These are phyloP conservation scores for Watsonalla cultraria DNA, from an alignment of 2,888 invertebrate species.

Conservation along the genomic window DNA sequence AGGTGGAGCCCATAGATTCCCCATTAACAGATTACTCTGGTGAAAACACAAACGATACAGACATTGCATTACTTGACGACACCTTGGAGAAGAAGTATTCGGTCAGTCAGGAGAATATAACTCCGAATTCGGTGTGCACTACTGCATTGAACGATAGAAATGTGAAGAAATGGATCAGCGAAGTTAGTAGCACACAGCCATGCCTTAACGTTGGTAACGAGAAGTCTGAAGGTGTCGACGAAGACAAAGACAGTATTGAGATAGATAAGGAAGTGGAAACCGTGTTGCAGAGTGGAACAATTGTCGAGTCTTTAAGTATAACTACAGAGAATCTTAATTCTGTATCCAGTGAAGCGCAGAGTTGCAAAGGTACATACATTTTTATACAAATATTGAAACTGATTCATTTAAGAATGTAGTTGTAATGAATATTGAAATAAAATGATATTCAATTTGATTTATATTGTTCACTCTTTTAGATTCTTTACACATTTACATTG, in stretches of 20 bases:
- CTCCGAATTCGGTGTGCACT: conserved; percentile 36
- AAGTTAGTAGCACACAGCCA: conserved; percentile 71
- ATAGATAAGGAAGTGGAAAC: conserved; percentile 74
- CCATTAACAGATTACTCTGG: conserved; percentile 64
- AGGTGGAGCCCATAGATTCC: conserved; percentile 64
- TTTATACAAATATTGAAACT: conserved; percentile 1
- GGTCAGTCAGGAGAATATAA: conserved; percentile 36
- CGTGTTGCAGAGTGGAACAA: conserved; percentile 69
- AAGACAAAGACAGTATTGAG: conserved; percentile 61
- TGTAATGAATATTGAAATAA: too few species aligned
- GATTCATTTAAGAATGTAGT: too few species aligned
- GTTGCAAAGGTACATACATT: conserved; percentile 54
- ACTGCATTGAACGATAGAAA: conserved; percentile 33
- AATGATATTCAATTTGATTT: too few species aligned
- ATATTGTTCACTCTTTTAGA: too few species aligned
- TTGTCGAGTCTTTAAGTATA: conserved; percentile 67
- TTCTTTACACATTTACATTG: too few species aligned
- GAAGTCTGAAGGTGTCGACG: conserved; percentile 41
- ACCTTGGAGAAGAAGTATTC: conserved; percentile 49
- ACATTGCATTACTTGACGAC: conserved; percentile 59
- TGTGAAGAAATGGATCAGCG: conserved; percentile 61
- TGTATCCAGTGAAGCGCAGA: conserved; percentile 59
- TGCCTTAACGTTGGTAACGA: conserved; percentile 49
- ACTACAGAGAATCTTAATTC: conserved; percentile 65
- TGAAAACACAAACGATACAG: conserved; percentile 64